Conservation (phyloP, 2,113 vertebrate species). For the Cygnus buccinator region DNA sequence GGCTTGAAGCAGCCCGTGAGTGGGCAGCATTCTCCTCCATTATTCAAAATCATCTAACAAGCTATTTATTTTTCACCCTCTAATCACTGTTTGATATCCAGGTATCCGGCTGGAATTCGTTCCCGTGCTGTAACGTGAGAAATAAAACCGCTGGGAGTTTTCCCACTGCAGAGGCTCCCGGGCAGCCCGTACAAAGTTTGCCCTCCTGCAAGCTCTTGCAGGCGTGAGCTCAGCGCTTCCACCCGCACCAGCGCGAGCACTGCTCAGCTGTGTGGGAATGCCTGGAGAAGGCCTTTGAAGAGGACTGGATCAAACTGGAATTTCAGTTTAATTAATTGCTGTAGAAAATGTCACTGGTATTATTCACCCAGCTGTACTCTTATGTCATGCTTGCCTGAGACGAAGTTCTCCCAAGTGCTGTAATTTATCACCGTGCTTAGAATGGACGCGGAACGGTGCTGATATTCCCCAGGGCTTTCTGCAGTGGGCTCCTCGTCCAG, state of each 20-base stretch:
- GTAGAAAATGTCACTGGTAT: slow-evolving; percentile 56
- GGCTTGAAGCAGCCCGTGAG: not conserved
- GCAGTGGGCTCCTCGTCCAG: not conserved
- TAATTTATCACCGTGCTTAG: slow-evolving; percentile 56
- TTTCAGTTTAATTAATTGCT: slow-evolving; percentile 66
- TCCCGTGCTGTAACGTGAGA: not conserved
- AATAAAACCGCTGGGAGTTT: slow-evolving; percentile 1
- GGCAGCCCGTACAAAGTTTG: slow-evolving; percentile 1
- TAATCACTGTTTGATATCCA: not conserved
- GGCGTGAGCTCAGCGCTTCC: slow-evolving; percentile 58
- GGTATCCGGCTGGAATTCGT: not conserved
- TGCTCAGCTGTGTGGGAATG: slow-evolving; percentile 48
- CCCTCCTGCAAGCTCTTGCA: not conserved
- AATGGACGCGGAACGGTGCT: not conserved
- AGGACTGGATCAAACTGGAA: slow-evolving; percentile 49
- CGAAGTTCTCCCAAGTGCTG: slow-evolving; percentile 50
- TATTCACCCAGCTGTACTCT: slow-evolving; percentile 60
- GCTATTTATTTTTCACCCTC: slow-evolving; percentile 2
- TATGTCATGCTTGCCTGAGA: slow-evolving; percentile 64
- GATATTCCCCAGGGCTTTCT: slow-evolving; percentile 13
- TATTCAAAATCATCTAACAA: not conserved
- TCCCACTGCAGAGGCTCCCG: not conserved
- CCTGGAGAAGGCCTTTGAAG: slow-evolving; percentile 68
- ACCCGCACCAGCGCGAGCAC: not conserved
- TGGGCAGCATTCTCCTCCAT: not conserved